Base-by-base conservation (phyloP, 2,888 invertebrate genomes). In the Pandemis heparana region DNA sequence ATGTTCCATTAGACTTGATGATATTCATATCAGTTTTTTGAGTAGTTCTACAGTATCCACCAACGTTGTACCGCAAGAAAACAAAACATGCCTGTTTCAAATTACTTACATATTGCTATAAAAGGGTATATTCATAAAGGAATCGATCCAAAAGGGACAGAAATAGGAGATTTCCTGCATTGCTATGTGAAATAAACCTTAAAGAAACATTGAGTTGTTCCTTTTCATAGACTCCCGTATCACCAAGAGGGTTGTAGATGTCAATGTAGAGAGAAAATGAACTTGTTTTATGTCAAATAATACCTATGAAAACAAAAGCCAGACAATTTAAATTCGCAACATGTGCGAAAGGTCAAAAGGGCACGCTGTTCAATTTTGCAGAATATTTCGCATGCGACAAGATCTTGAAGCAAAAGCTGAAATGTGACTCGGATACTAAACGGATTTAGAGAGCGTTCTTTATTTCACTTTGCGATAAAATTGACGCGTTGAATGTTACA, bases 351-450 rank as follows among this genome's bases (percentile, higher is more conserved):
- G 72, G 73, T 73, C 63, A 69, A 48, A 63, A 41, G 68, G 46
- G 63, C 59, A 32, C 59, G 41, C 62, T 38, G 63, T 69, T 59
- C 61, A 69, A 73, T 69, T 73, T 73, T 59, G 73, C 73, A 10
- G 68, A 69, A 69, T 16, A 59, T 59, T 73, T 64, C 64, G 64
- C 73, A 64, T 48, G 63, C 39, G 73, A 73, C 39, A 51, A 73
- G 23, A 69, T 73, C 63, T 63, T 8, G n/a, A 51, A 51, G 16
- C 67, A n/a, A 3, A 43, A 38, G n/a, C 16, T 39, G 53, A 64
- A 41, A 72, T 68, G 73, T 73, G 73, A 73, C 68, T 73, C 8
- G 73, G 16, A 12, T 69, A 39, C 51, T 48, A 64, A 73, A 63
- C 14, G 23, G 23, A 56, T 63, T 67, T 67, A 63, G 67, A 68